Evolutionary conservation across 2,113 vertebrate genomes (phyloP), one percentile per base, ranked within the genome.

Genomic region (Hypomesus transpacificus): DNA sequence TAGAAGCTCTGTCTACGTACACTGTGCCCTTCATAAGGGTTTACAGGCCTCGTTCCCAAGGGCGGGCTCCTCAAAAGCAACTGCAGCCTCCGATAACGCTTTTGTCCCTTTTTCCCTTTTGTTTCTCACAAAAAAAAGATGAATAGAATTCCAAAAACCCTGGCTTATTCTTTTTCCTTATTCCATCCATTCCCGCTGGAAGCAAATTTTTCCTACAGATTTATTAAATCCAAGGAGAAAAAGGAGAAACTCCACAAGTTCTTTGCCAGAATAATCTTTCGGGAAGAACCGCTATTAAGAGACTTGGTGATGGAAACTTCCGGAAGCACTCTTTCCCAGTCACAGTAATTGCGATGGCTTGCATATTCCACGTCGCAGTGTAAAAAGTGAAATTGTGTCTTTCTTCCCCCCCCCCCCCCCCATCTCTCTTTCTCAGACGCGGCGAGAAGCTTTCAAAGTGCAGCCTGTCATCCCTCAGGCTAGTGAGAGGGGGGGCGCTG

Each of bases 371-470:
- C 81, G 68, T 82, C 46, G 80, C 70, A 80, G 76, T 70, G 24
- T 74, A 76, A 76, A 50, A 57, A 68, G 3, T 60, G 60, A 76
- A 61, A 68, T 21, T 3, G 14, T 54, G 8, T 54, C 39, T 56
- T 11, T 46, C 39, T 46, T 46, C 39, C 39, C 11, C 9, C 11
- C 39, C 39, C 9, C 39, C 9, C 39, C 39, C 39, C 39, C 39
- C 7, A 1, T 6, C 58, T 74, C 66, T 76, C 67, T 77, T 67
- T 80, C 63, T 79, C 69, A 70, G 77, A 85, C 79, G 82, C 73
- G 66, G 75, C 56, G 64, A 73, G 65, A 75, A 65, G 76, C 86
- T 91, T 89, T 90, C 86, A 89, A 89, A 89, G 78, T 68, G 80
- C 80, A 75, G 82, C 73, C 77, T 82, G 82, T 78, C 73, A 83